These are phyloP conservation scores for Ectropis crepuscularia DNA, from an alignment of 2,888 invertebrate genomes.

Conservation along the genomic window DNA sequence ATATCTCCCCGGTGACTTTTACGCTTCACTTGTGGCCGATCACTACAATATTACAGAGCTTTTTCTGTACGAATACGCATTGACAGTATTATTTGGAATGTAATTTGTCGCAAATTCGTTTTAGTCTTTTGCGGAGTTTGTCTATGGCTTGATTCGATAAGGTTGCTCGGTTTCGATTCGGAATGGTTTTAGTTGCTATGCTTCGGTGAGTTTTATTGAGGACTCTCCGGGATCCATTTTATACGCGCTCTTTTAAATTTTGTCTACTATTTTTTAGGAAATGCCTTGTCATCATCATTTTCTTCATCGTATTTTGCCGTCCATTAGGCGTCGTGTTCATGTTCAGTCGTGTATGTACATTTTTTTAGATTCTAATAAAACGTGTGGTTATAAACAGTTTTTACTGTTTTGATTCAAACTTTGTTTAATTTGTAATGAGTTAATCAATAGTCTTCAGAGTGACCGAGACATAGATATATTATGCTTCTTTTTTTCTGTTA, in stretches of 20 bases:
- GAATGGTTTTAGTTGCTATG: conserved; percentile 17
- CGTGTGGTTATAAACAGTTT: no score
- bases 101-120: conserved; percentile 54
- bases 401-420: no score
- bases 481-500: no score
- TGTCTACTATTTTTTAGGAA: neutral
- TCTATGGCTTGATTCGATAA: conserved; percentile 38
- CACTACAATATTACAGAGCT: conserved; percentile 55
- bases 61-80: conserved; percentile 55
- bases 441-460: no score
- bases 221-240: neutral
- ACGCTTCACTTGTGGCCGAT: conserved; percentile 54
- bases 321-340: no score
- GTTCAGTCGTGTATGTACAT: no score
- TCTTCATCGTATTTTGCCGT: neutral
- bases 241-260: neutral
- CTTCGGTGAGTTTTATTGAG: conserved; percentile 8
- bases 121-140: conserved; percentile 40
- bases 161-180: conserved; percentile 26
- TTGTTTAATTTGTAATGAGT: no score
- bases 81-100: conserved; percentile 60
- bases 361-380: no score
- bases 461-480: no score
- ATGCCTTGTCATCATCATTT: neutral
- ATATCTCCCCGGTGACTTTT: conserved; percentile 54